A percentile compares a stretch with the other conserved stretches of the same genome.
phyloP scores from a whole-genome alignment of 2,113 vertebrate genomes.

The Dinomys branickii region DNA sequence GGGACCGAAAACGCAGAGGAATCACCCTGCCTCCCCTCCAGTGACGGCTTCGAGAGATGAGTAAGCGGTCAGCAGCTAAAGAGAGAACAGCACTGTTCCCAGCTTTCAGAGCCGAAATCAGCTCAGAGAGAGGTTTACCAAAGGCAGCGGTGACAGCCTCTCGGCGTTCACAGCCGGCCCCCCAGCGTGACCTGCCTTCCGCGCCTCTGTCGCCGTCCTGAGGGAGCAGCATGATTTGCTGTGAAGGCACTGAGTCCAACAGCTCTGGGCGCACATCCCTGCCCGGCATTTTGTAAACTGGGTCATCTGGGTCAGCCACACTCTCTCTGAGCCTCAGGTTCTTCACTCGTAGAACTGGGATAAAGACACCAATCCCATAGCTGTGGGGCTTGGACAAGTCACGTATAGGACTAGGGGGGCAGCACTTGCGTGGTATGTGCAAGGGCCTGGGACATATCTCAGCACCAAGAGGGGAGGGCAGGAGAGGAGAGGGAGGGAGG shows the following conservation, averaged over 20 bases:
- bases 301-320: background rate
- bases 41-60: constrained; percentile 1
- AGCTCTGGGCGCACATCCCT: background rate
- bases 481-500: background rate
- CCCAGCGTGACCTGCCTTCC: rapidly evolving
- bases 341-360: background rate
- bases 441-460: background rate
- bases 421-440: background rate
- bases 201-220: background rate
- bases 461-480: background rate
- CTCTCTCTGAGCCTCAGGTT: background rate
- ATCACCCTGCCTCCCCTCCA: background rate
- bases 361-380: background rate
- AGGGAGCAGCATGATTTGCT: rapidly evolving
- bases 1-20: background rate
- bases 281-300: background rate
- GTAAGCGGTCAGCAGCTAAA: background rate
- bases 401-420: background rate
- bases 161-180: rapidly evolving
- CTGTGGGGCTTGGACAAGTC: background rate
- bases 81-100: background rate
- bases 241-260: background rate
- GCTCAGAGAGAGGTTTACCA: background rate
- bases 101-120: background rate
- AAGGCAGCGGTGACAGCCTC: background rate